A percentile compares a stretch with the other conserved stretches of the same genome.
These are phyloP conservation scores for Mechanitis messenoides DNA, from an alignment of 2,888 invertebrate species.

Conservation along the genomic window DNA sequence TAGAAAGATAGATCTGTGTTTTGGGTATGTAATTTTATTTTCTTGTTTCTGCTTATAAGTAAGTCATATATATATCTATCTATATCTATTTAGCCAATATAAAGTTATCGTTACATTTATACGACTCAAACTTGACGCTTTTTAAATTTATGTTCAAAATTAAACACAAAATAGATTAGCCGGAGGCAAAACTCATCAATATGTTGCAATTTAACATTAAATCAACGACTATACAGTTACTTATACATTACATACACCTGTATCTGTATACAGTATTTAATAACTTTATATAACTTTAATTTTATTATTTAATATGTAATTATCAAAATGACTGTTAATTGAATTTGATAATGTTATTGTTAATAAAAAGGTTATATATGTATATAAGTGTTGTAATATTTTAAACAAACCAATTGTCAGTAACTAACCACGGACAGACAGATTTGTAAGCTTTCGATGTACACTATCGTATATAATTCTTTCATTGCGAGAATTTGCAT, in stretches of 20 bases:
- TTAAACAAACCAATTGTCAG: conserved; percentile 40
- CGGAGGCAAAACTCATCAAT: conserved; percentile 13
- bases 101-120: conserved; percentile 24
- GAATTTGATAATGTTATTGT: too few species aligned
- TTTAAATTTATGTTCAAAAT: conserved; percentile 23
- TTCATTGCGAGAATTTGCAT: conserved; percentile 57
- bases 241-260: too few species aligned
- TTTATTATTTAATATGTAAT: too few species aligned
- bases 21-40: background rate
- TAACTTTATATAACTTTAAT: too few species aligned
- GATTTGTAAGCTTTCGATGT: conserved; percentile 53
- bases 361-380: background rate
- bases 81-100: too few species aligned
- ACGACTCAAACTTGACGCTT: conserved; percentile 16
- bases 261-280: too few species aligned
- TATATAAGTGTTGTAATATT: conserved; percentile 27
- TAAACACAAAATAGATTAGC: conserved; percentile 20
- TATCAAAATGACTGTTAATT: too few species aligned
- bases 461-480: conserved; percentile 49
- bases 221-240: background rate
- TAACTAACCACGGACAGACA: conserved; percentile 48
- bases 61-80: too few species aligned
- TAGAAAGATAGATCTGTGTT: background rate
- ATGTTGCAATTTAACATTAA: conserved; percentile 3
- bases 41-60: background rate